A percentile compares a stretch with the other conserved stretches of the same genome.
phyloP scores from a whole-genome alignment of 2,888 invertebrate species.

The Tridacna gigas region DNA sequence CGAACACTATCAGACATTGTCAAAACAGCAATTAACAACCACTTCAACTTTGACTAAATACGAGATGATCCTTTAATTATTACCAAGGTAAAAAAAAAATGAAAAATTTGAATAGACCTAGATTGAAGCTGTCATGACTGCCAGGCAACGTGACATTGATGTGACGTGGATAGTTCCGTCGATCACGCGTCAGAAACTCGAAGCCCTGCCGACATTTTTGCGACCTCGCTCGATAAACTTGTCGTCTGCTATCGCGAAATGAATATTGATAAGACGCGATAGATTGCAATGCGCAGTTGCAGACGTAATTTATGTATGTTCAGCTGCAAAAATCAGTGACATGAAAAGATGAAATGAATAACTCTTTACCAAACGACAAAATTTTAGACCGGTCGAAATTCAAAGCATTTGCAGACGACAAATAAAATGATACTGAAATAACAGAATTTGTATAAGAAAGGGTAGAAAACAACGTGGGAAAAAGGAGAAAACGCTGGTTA shows the following conservation, averaged over 20 bases:
- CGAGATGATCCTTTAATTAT: constrained; percentile 15
- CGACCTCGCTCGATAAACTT: neutral
- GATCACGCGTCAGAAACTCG: constrained; percentile 27
- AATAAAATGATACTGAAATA: too few relatives aligned
- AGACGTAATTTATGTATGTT: too few relatives aligned
- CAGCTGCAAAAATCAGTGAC: too few relatives aligned
- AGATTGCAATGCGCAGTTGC: too few relatives aligned
- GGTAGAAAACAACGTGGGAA: too few relatives aligned
- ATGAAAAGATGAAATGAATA: too few relatives aligned
- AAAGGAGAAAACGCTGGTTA: too few relatives aligned
- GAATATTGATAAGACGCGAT: constrained; percentile 8
- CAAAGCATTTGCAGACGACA: too few relatives aligned
- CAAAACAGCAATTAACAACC: constrained; percentile 1
- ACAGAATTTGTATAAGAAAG: too few relatives aligned
- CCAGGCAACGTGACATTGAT: constrained; percentile 33
- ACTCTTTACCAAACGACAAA: too few relatives aligned
- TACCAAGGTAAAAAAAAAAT: neutral
- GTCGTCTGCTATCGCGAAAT: constrained; percentile 14
- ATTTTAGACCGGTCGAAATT: too few relatives aligned
- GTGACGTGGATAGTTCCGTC: constrained; percentile 8
- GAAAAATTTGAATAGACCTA: neutral
- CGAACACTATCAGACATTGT: constrained; percentile 4
- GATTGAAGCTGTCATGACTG: constrained; percentile 32
- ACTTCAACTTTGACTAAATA: constrained; percentile 4
- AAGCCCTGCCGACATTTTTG: too few relatives aligned